phyloP scores from a whole-genome alignment of 2,113 vertebrate species.

The Oreotragus oreotragus region DNA sequence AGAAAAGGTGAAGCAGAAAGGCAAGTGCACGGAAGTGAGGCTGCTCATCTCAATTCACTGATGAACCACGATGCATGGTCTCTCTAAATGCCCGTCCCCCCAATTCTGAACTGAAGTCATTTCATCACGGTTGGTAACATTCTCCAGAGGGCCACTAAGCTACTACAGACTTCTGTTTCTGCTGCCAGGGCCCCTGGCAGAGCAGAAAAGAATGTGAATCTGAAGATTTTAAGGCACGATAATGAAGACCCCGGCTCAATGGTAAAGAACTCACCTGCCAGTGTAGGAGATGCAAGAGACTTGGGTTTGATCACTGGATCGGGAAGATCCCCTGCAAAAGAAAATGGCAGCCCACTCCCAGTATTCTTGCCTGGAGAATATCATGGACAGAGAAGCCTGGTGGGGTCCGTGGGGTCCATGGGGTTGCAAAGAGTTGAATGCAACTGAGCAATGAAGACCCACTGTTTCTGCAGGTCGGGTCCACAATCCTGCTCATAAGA shows the following conservation, averaged over 20 bases:
- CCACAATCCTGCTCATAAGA: neutral
- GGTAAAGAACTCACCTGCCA: neutral
- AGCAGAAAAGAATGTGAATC: neutral
- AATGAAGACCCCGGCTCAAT: neutral
- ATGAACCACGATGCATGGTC: neutral
- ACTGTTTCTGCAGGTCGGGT: neutral
- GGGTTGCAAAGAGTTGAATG: neutral
- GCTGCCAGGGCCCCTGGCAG: neutral
- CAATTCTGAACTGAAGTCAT: conserved; percentile 1
- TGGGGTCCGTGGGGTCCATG: neutral
- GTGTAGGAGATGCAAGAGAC: neutral
- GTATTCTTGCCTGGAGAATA: neutral
- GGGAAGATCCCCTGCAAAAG: neutral
- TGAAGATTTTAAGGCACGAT: neutral
- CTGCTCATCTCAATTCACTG: neutral
- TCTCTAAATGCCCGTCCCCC: neutral
- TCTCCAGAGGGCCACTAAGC: neutral
- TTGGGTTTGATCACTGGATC: neutral
- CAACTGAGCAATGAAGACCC: neutral
- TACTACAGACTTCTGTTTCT: neutral
- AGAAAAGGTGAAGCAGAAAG: neutral
- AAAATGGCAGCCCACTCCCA: neutral
- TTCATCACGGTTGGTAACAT: neutral
- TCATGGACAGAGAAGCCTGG: neutral
- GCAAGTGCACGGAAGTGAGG: neutral